These are phyloP conservation scores for Collichthys lucidus DNA, from an alignment of 2,113 vertebrate genomes.

Conservation along the genomic window DNA sequence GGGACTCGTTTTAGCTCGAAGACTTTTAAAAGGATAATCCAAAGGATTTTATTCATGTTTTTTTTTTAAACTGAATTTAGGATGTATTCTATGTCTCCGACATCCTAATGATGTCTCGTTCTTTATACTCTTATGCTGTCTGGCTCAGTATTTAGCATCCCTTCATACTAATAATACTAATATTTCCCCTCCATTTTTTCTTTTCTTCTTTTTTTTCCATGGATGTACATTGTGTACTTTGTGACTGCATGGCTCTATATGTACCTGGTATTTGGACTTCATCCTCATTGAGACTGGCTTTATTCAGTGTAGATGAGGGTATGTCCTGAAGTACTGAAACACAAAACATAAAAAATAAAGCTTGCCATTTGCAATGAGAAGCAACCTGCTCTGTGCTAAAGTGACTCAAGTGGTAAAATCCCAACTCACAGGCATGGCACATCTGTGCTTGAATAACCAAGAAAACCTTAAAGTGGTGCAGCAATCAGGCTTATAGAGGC, in stretches of 20 bases:
- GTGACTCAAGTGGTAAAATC: conserved; percentile 14
- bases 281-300: neutral
- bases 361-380: neutral
- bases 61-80: conserved; percentile 39
- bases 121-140: conserved; percentile 1
- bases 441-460: conserved; percentile 13
- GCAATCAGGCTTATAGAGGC: conserved; percentile 9
- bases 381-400: neutral
- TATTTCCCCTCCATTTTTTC: no score
- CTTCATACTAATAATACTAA: neutral
- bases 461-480: neutral
- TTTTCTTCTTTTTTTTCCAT: no score
- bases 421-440: neutral
- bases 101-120: conserved; percentile 16
- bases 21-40: conserved; percentile 42
- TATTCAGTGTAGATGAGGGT: neutral
- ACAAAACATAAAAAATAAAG: conserved; percentile 5
- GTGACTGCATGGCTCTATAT: neutral
- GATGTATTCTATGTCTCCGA: conserved; percentile 13
- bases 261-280: conserved; percentile 2
- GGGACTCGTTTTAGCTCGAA: conserved; percentile 28
- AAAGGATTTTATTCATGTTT: neutral
- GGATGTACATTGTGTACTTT: neutral
- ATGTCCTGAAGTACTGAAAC: neutral
- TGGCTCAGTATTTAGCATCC: conserved; percentile 16